Conservation (phyloP, 2,113 vertebrate species). For the Leuciscus idus region DNA sequence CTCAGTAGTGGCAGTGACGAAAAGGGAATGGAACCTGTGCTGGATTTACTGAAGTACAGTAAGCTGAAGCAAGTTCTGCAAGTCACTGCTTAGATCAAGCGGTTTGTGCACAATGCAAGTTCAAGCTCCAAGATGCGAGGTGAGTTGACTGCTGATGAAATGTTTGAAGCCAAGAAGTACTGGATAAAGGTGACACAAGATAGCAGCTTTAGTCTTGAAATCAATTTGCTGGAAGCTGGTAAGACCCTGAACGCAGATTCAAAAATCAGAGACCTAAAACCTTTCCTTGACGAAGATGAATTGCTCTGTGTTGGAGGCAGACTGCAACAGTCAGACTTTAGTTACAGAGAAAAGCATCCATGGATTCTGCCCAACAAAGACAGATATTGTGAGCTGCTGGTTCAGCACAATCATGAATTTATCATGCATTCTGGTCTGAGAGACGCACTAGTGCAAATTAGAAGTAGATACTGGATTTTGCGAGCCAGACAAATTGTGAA, state of each 20-base stretch:
- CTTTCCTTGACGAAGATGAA: slow-evolving; percentile 47
- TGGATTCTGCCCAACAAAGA: slow-evolving; percentile 35
- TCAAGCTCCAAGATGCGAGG: too few relatives aligned
- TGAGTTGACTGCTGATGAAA: too few relatives aligned
- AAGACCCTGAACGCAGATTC: slow-evolving; percentile 20
- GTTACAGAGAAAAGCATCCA: slow-evolving; percentile 44
- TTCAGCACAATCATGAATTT: slow-evolving; percentile 22
- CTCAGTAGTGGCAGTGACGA: too few relatives aligned
- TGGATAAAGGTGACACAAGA: slow-evolving; percentile 32
- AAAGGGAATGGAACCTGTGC: too few relatives aligned
- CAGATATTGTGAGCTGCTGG: slow-evolving; percentile 46
- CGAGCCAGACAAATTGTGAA: slow-evolving; percentile 18
- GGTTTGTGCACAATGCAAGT: too few relatives aligned
- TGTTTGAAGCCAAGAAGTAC: neutral
- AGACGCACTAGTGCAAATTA: slow-evolving; percentile 38
- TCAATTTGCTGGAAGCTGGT: slow-evolving; percentile 21
- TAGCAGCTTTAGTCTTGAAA: slow-evolving; percentile 38
- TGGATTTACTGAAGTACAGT: too few relatives aligned
- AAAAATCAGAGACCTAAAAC: slow-evolving; percentile 43
- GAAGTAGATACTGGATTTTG: slow-evolving; percentile 41
- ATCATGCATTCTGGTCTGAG: slow-evolving; percentile 46
- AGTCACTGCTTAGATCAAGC: too few relatives aligned
- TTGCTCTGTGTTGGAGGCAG: slow-evolving; percentile 53
- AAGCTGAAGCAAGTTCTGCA: too few relatives aligned
- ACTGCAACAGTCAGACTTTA: slow-evolving; percentile 43